phyloP scores from a whole-genome alignment of 2,797 vertebrate species.

The Channallabes apus region DNA sequence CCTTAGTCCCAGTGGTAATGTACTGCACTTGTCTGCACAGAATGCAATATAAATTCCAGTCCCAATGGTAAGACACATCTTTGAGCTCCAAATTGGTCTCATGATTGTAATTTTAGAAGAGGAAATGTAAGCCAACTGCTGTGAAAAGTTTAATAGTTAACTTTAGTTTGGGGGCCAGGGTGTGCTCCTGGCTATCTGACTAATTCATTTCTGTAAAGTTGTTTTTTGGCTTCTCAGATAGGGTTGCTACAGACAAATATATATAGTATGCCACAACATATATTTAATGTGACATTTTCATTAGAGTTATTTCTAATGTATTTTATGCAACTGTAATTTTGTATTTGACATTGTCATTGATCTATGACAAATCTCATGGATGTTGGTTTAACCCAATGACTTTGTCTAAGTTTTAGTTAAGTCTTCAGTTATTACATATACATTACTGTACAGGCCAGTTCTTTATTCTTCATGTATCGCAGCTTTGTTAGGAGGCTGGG shows the following conservation, averaged over 20 bases:
- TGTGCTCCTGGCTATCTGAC: not conserved
- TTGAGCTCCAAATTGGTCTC: slow-evolving; percentile 16
- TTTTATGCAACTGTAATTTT: not conserved
- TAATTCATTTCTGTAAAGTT: not conserved
- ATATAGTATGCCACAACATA: not conserved
- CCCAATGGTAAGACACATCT: slow-evolving; percentile 13
- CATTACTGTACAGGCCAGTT: too few species aligned
- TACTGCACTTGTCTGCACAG: slow-evolving; percentile 9
- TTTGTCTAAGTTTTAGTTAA: not conserved
- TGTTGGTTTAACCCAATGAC: not conserved
- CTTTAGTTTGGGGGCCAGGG: not conserved
- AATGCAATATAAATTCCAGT: slow-evolving; percentile 23
- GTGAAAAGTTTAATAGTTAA: slow-evolving; percentile 6
- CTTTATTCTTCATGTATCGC: too few species aligned
- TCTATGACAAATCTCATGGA: not conserved
- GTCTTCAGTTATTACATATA: too few species aligned
- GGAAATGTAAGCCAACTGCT: not conserved
- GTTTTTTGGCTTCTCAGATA: not conserved
- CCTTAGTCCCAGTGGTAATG: slow-evolving; percentile 31
- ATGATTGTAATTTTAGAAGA: slow-evolving; percentile 25
- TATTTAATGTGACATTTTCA: not conserved
- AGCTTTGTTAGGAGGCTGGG: too few species aligned
- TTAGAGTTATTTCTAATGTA: not conserved
- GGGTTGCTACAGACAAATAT: not conserved
- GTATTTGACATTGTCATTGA: not conserved